phyloP scores from a whole-genome alignment of 2,888 invertebrate genomes.

The Hyppa rectilinea region DNA sequence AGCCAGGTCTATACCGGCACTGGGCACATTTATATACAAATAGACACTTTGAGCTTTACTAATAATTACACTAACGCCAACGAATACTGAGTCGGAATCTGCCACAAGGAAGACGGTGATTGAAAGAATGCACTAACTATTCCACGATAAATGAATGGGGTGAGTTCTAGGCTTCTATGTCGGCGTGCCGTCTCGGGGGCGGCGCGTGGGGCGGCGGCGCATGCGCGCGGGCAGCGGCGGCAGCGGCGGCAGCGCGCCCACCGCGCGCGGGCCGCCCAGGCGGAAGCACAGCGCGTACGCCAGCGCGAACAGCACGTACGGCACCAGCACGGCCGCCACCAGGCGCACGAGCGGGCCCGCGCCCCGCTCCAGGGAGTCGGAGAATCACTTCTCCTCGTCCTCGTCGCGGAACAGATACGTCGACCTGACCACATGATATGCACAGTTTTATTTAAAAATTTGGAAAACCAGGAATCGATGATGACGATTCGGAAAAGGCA shows the following conservation, averaged over 20 bases:
- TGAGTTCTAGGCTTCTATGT: conserved; percentile 41
- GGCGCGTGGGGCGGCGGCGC: background rate
- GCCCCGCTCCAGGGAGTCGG: conserved; percentile 76
- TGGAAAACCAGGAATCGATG: conserved; percentile 45
- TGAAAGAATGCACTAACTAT: conserved; percentile 38
- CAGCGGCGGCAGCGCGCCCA: conserved; percentile 59
- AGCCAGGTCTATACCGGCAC: conserved; percentile 44
- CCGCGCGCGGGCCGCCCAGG: conserved; percentile 6
- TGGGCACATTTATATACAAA: conserved; percentile 47
- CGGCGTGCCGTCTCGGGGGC: conserved; percentile 2
- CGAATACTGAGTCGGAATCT: conserved; percentile 51
- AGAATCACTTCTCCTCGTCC: conserved; percentile 92
- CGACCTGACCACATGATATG: conserved; percentile 91
- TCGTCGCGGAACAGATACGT: conserved; percentile 96
- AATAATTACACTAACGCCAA: conserved; percentile 54
- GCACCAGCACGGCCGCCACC: conserved; percentile 79
- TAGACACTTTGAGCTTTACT: conserved; percentile 59
- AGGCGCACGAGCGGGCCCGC: conserved; percentile 88
- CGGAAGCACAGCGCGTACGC: conserved; percentile 80
- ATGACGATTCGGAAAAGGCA: conserved; percentile 58
- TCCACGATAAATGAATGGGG: conserved; percentile 43
- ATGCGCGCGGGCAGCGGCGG: conserved; percentile 41
- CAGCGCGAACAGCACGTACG: conserved; percentile 82
- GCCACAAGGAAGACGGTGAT: conserved; percentile 58
- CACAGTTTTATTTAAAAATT: conserved; percentile 39